Conservation (phyloP, 2,797 vertebrate genomes). For the Characodon lateralis region DNA sequence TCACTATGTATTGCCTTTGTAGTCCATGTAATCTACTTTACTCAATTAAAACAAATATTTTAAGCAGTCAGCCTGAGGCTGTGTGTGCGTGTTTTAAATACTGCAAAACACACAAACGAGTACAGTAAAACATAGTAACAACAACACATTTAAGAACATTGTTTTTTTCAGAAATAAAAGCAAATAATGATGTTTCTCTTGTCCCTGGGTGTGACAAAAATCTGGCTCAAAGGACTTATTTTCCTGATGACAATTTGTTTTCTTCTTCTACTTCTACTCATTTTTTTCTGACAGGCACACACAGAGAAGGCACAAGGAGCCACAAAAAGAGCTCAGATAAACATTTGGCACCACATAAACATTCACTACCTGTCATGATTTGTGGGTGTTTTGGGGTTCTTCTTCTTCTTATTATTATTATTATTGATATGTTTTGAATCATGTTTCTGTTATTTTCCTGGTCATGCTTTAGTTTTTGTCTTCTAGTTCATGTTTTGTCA, state of each 20-base stretch:
- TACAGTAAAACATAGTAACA: neutral
- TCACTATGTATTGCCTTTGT: conserved; percentile 28
- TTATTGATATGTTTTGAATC: too few species aligned
- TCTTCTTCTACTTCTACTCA: conserved; percentile 19
- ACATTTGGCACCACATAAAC: neutral
- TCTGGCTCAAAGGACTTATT: conserved; percentile 18
- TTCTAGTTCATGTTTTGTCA: too few species aligned
- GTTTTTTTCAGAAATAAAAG: neutral
- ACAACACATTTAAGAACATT: neutral
- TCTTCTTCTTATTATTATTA: too few species aligned
- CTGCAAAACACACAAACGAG: conserved; percentile 7
- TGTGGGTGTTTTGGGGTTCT: too few species aligned
- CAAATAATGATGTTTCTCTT: conserved; percentile 17
- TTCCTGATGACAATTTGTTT: conserved; percentile 28
- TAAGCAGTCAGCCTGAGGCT: conserved; percentile 37
- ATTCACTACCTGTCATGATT: neutral
- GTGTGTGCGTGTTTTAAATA: conserved; percentile 23
- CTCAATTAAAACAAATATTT: conserved; percentile 26
- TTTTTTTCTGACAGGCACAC: conserved; percentile 7
- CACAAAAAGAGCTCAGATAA: conserved; percentile 1
- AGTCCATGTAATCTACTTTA: conserved; percentile 47
- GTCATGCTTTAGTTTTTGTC: too few species aligned
- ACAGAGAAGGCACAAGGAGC: conserved; percentile 5
- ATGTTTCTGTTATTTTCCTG: too few species aligned
- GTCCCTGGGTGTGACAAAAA: conserved; percentile 4